Base-by-base conservation (phyloP, 2,888 invertebrate genomes). In the Sphaerophoria taeniata region DNA sequence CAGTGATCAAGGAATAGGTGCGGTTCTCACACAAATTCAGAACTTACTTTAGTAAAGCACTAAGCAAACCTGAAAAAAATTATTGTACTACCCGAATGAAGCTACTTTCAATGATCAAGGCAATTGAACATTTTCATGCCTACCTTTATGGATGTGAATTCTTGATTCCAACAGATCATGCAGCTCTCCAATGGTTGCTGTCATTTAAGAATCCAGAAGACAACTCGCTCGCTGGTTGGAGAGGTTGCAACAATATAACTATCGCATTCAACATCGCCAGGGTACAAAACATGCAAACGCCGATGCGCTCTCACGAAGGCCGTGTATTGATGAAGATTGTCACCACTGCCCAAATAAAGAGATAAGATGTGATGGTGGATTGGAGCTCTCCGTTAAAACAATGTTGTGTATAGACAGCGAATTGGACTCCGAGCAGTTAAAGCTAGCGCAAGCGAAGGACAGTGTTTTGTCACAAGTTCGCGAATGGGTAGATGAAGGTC, bases 1-100 rank as follows among this genome's bases (percentile, higher is more conserved):
- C 6, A 73, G 63, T 53, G 39, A 73, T 61, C 14, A 9, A 33
- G 73, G 61, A 34, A 58, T 55, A 12, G 33, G 55, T 55, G 55
- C 33, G 39, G 63, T 73, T 43, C 11, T 73, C 43, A 16, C 7
- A 3, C 53, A 53, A 63, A 4, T 43, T 14, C 82, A 85, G 6
- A 61, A 85, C 12, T 33, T 63, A 47, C 45, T 61, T 61, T 39
- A 39, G 61, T 69, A 53, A 67, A 6, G 39, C 43, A 33, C 47
- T 63, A 5, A 43, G 60, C 43, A 60, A 43, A 45, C 12, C 63
- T 9, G 49, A 49, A n/a, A 31, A 39, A 16, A 67, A 69, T 69
- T 69, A 55, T 45, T 69, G 69, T n/a, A 45, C 55, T 67, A 45
- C 45, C 3, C 53, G 53, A n/a, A 53, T 39, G 24, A 39, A 67